phyloP scores from a whole-genome alignment of 2,888 invertebrate genomes.

The Brenthis daphne region DNA sequence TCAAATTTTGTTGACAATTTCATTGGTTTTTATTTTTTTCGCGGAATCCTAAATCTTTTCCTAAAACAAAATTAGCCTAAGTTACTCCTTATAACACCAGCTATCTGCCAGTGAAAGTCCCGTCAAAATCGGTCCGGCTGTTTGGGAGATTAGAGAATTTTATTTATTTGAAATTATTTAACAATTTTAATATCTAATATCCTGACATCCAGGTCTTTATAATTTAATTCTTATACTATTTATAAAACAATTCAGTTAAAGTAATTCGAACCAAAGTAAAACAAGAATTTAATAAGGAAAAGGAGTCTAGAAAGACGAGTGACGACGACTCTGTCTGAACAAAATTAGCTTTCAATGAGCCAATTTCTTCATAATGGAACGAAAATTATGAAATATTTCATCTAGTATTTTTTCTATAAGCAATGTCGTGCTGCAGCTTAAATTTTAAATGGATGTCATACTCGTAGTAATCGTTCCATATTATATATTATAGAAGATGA shows the following conservation, averaged over 20 bases:
- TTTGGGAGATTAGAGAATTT: too few relatives aligned
- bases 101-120: too few relatives aligned
- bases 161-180: too few relatives aligned
- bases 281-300: slow-evolving; percentile 27
- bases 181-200: background rate
- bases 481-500: too few relatives aligned
- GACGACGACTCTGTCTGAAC: slow-evolving; percentile 32
- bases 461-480: too few relatives aligned
- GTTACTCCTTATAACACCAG: too few relatives aligned
- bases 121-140: too few relatives aligned
- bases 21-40: too few relatives aligned
- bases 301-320: slow-evolving; percentile 27
- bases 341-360: slow-evolving; percentile 34
- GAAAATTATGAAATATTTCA: slow-evolving; percentile 26
- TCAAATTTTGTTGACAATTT: too few relatives aligned
- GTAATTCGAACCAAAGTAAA: slow-evolving; percentile 14
- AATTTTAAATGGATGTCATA: background rate
- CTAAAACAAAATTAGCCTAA: too few relatives aligned
- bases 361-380: slow-evolving; percentile 31
- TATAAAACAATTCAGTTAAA: slow-evolving; percentile 13
- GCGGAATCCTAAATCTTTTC: too few relatives aligned
- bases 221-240: background rate
- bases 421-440: background rate
- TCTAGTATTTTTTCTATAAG: background rate
- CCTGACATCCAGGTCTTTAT: background rate